phyloP scores from a whole-genome alignment of 2,797 vertebrate genomes.

The Macroramphosus scolopax region DNA sequence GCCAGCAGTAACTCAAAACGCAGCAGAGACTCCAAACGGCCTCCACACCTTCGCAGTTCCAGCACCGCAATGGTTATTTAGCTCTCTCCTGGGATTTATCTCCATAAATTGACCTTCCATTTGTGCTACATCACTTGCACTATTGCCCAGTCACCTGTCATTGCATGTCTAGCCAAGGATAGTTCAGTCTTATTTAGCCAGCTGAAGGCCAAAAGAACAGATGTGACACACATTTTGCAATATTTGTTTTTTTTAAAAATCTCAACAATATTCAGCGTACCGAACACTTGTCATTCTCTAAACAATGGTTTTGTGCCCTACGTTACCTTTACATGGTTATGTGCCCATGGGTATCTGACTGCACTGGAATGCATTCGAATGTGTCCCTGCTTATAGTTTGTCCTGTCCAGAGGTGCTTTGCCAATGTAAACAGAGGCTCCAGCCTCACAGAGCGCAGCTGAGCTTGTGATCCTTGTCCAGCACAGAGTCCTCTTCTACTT shows the following conservation, averaged over 20 bases:
- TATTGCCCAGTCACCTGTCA: conserved; percentile 45
- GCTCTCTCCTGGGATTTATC: conserved; percentile 50
- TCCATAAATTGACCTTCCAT: conserved; percentile 60
- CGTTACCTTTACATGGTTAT: conserved; percentile 8
- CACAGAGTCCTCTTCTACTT: conserved; percentile 5
- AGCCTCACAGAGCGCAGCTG: conserved; percentile 55
- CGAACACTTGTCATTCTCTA: conserved; percentile 26
- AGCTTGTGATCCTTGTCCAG: neutral
- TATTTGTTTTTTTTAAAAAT: conserved; percentile 33
- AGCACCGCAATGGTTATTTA: conserved; percentile 60
- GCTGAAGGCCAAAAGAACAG: conserved; percentile 35
- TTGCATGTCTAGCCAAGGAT: conserved; percentile 22
- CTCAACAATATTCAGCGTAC: conserved; percentile 1
- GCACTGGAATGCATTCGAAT: conserved; percentile 54
- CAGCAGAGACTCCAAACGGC: conserved; percentile 48
- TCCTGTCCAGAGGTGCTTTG: conserved; percentile 57
- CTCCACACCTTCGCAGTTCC: conserved; percentile 65
- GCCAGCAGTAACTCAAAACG: conserved; percentile 72
- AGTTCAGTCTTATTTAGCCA: conserved; percentile 24
- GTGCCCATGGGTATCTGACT: conserved; percentile 10
- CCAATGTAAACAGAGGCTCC: conserved; percentile 72
- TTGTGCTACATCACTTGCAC: conserved; percentile 56
- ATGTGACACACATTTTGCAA: conserved; percentile 23
- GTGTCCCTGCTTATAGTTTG: conserved; percentile 49
- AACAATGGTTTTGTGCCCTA: conserved; percentile 12